phyloP scores from a whole-genome alignment of 1,140 invertebrate genomes.

The Latrodectus geometricus region DNA sequence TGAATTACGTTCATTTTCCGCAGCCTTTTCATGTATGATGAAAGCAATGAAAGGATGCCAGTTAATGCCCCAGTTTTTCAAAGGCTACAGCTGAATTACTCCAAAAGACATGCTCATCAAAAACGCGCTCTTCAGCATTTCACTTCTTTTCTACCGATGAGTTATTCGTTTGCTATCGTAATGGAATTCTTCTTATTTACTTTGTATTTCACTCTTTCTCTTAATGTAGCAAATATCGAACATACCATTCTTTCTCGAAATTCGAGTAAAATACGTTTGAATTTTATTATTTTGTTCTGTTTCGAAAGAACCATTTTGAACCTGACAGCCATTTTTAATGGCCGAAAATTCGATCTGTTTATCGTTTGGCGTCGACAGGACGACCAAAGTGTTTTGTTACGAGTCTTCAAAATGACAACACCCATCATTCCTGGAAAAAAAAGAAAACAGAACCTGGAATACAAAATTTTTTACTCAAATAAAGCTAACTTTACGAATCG shows the following conservation, averaged over 20 bases:
- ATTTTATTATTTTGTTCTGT: neutral
- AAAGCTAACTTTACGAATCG: no score
- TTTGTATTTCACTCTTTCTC: neutral
- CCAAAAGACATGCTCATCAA: neutral
- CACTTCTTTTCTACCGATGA: neutral
- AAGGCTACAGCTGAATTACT: neutral
- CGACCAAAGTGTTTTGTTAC: slow-evolving; percentile 41
- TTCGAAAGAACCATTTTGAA: neutral
- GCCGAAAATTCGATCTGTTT: slow-evolving; percentile 48
- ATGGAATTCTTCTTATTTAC: neutral
- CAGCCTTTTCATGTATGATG: no score
- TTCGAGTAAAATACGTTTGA: neutral
- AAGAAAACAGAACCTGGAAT: neutral
- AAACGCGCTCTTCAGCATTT: neutral
- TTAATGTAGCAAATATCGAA: neutral
- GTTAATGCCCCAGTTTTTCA: neutral
- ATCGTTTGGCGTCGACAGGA: slow-evolving; percentile 30
- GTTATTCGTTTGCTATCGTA: neutral
- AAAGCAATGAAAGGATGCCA: neutral
- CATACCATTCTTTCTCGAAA: neutral
- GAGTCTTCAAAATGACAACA: slow-evolving; percentile 32
- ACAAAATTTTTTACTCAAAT: neutral
- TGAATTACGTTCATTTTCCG: no score
- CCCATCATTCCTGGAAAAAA: slow-evolving; percentile 11
- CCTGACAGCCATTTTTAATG: slow-evolving; percentile 46